Base-by-base conservation (phyloP, 2,888 invertebrate species). In the Hypercompe scribonia region DNA sequence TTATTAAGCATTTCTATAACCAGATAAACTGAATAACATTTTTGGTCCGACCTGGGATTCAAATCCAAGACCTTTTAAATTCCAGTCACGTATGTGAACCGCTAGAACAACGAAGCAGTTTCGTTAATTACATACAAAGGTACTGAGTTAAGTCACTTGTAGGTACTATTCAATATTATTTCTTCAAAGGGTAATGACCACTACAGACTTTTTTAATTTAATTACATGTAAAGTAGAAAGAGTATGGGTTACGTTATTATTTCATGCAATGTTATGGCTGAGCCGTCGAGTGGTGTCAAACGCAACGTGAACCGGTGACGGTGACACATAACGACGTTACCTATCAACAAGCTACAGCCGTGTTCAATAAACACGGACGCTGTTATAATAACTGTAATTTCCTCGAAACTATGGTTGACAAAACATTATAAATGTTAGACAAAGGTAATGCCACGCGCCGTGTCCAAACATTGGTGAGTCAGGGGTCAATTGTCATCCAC, bases 401-500 rank as follows among this genome's bases (percentile, higher is more conserved):
- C 93, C 88, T 88, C 92, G 93, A 93, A 95, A 90, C 87, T 89
- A 74, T 88, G 90, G 89, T 92, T 93, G 86, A 90, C 91, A 92
- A 92, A 93, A 94, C 93, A 93, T 89, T 84, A 88, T 85, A 63
- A 71, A 68, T 74, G 74, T 74, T 68, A 87, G 91, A 94, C 92
- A 92, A 91, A 89, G 92, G 89, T 91, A 90, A 91, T 92, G 95
- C 91, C 95, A 95, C 95, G 95, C 93, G 95, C 93, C 93, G 84
- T 82, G 82, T 84, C 85, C 87, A 95, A 95, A 95, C 94, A 95
- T 78, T 81, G 74, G 85, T 92, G 91, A 92, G 81, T 93, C 92
- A 91, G 65, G 46, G 79, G 72, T 70, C 70, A 75, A 63, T 71
- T 64, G 78, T 73, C 78, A 75, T 46, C 54, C 68, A 65, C 73